Conservation (phyloP, 53 echinoderm and acorn worm species). For the Antedon mediterranea region DNA sequence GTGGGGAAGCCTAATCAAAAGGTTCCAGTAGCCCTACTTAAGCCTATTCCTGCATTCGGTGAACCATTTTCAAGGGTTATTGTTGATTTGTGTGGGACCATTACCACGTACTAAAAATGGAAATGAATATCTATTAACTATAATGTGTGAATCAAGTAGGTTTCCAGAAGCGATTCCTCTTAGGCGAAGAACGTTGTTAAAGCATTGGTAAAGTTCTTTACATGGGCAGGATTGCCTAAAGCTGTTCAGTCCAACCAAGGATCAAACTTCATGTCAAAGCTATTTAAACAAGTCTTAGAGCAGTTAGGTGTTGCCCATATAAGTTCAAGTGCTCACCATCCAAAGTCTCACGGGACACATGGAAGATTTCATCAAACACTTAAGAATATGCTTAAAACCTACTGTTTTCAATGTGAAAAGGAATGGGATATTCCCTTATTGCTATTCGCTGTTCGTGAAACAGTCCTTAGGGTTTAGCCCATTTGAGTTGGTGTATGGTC, state of each 20-base stretch:
- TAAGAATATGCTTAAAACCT: conserved; percentile 36
- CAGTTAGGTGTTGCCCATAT: too few relatives aligned
- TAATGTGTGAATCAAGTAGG: background rate
- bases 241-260: conserved; percentile 24
- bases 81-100: background rate
- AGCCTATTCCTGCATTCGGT: conserved; percentile 37
- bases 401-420: conserved; percentile 22
- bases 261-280: conserved; percentile 25
- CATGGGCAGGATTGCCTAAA: background rate
- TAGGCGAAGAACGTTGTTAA: background rate
- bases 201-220: too few relatives aligned
- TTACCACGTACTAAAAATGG: background rate
- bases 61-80: conserved; percentile 42
- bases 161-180: background rate
- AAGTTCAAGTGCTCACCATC: conserved; percentile 54
- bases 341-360: conserved; percentile 37
- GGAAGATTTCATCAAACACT: conserved; percentile 45
- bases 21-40: conserved; percentile 14
- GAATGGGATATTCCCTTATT: conserved; percentile 22
- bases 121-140: background rate
- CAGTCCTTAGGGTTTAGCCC: conserved; percentile 23
- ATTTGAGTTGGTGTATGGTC: too few relatives aligned
- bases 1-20: conserved; percentile 33
- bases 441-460: conserved; percentile 16
- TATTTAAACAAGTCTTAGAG: conserved; percentile 37